Percentiles rank a stretch among this genome's conserved stretches.
These are phyloP conservation scores for Podarcis siculus DNA, from an alignment of 2,797 vertebrate genomes.

Conservation along the genomic window DNA sequence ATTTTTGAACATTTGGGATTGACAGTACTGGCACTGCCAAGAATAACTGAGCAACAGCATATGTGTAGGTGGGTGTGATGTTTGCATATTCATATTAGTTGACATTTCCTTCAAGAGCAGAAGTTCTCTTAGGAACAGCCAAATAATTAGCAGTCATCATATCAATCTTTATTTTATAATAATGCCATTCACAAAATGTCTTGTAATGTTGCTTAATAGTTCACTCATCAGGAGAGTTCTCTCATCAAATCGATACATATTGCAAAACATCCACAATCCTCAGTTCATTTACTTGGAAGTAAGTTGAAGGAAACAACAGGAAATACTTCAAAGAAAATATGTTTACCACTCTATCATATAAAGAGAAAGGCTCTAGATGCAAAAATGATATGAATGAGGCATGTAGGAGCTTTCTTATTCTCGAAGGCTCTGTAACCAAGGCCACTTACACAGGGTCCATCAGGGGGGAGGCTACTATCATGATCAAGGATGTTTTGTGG, in stretches of 20 bases:
- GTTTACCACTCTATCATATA: not conserved
- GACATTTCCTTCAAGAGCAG: conserved; percentile 76
- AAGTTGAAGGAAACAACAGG: not conserved
- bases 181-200: conserved; percentile 69
- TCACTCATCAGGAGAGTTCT: not conserved
- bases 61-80: conserved; percentile 75
- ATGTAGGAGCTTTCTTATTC: not conserved
- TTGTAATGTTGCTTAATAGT: conserved; percentile 7
- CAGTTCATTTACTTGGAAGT: not conserved
- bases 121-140: conserved; percentile 65
- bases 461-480: too few relatives aligned
- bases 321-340: not conserved
- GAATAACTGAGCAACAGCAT: conserved; percentile 76
- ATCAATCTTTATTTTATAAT: conserved; percentile 62
- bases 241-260: not conserved
- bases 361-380: not conserved
- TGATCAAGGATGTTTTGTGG: too few relatives aligned
- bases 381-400: not conserved
- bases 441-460: not conserved
- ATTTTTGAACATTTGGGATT: conserved; percentile 35
- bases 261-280: not conserved
- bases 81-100: conserved; percentile 77
- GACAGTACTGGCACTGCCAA: conserved; percentile 56
- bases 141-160: conserved; percentile 56
- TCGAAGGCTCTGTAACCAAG: not conserved